phyloP scores from a whole-genome alignment of 2,888 invertebrate species.

The Lysandra coridon region DNA sequence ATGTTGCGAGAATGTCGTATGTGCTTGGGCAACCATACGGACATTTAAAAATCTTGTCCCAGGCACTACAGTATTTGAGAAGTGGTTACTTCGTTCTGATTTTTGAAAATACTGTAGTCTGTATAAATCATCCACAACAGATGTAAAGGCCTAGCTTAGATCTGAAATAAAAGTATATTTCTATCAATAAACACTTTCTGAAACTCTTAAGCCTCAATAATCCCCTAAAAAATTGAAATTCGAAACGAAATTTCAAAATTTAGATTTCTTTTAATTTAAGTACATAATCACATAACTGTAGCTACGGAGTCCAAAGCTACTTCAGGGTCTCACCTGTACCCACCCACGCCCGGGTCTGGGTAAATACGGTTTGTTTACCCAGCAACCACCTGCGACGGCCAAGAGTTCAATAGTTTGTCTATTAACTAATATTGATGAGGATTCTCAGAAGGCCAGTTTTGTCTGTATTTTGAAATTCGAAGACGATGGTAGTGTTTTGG shows the following conservation, averaged over 20 bases:
- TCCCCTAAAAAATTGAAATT: background rate
- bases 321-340: slow-evolving; percentile 41
- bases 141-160: too few species aligned
- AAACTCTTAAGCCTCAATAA: background rate
- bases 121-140: too few species aligned
- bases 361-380: slow-evolving; percentile 55
- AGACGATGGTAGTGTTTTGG: background rate
- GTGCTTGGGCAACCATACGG: too few species aligned
- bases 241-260: background rate
- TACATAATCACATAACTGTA: background rate
- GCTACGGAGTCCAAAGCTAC: background rate
- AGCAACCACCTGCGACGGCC: slow-evolving; percentile 56
- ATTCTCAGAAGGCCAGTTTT: background rate
- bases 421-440: slow-evolving; percentile 14
- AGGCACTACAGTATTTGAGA: too few species aligned
- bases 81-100: too few species aligned
- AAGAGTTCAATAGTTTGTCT: background rate
- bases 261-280: background rate
- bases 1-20: too few species aligned
- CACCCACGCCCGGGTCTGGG: slow-evolving; percentile 46
- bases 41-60: too few species aligned
- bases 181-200: too few species aligned
- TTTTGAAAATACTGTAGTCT: too few species aligned
- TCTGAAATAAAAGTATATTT: too few species aligned
- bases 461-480: background rate